Base-by-base conservation (phyloP, 2,888 invertebrate genomes). In the Scaptomyza flava region DNA sequence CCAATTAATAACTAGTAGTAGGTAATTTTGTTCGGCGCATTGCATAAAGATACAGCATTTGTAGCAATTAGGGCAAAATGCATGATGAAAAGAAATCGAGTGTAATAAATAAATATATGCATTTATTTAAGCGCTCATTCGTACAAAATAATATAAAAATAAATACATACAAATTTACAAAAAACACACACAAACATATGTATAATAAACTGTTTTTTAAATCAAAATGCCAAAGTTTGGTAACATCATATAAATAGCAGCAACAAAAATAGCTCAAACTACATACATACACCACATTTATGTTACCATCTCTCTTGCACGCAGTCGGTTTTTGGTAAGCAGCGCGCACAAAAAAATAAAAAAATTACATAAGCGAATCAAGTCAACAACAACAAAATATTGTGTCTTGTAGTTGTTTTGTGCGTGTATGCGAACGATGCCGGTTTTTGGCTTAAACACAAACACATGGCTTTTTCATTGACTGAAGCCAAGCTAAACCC, bases 171-270 rank as follows among this genome's bases (percentile, higher is more conserved):
- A 17, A 17, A 1, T 17, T 17, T 17, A 17, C 17, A 1, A 17
- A 17, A 1, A 1, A 17, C 2, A 6, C 9, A 30, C 4, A 23
- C 3, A 20, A 11, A 47, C 30, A 47, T n/a, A 45, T 33, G 41
- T 38, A 9, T 14, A 46, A 57, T 23, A 46, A 57, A 57, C 56
- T 38, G 45, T 51, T 65, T 72, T 65, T 69, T 51, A 52, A 73
- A 74, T 78, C 63, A 62, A 81, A 81, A 77, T 72, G 68, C 78
- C 87, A 84, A 87, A 81, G 83, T 75, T 73, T 85, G 77, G 73
- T 79, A 85, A 82, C 68, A 70, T 56, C 52, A 43, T 58, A 73
- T 41, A 76, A 70, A 11, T n/a, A 67, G 17, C 51, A 57, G 53
- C 59, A 59, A 70, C 52, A 33, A 54, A 60, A 68, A 62, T 53